Base-by-base conservation (phyloP, 37 sponge, comb jelly and placozoan species). In the Bolinopsis microptera region DNA sequence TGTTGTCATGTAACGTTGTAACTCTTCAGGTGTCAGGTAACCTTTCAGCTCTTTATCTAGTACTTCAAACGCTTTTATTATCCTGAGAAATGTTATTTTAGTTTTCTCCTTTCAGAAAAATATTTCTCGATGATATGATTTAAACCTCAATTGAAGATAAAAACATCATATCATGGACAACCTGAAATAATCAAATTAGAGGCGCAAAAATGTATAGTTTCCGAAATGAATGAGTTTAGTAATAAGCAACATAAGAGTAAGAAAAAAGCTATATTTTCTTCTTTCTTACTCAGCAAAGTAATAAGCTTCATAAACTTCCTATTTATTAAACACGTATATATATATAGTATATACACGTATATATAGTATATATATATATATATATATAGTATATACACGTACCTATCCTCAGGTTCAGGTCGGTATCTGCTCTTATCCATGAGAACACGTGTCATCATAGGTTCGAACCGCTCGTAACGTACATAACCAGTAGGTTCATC, bases 401-500 rank as follows among this genome's bases (percentile, higher is more conserved):
- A 77, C 86, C 94, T 93, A 32, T 93, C 83, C 32, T 61, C 83
- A 40, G 86, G 69, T 67, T 76, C 94, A 33, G 69, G 69, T 35
- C 70, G 26, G 41, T 70, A 69, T 70, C 69, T 24, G 69, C 93
- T 96, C 39, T 93, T 95, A 30, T 98, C 97, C 72, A 95, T 38
- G 13, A 98, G 93, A 1, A 97, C 95, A 37, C 95, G 86, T 21
- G 94, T 61, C 96, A 97, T 95, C 93, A 98, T 95, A 67, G 98
- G 98, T 76, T 97, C 95, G 75, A 98, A 98, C 92, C 96, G 95
- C 67, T 97, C 98, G 69, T 94, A 95, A 0, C 96, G 33, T 18
- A 98, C 83, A 48, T 95, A 98, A 1, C 96, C 98, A 32, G 97
- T 98, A 40, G 98, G 98, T 92, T 98, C 98, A 0, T 98, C 98